A percentile compares a stretch with the other conserved stretches of the same genome.
Conservation (phyloP, 2,113 vertebrate genomes). For the Hippopotamus amphibius region DNA sequence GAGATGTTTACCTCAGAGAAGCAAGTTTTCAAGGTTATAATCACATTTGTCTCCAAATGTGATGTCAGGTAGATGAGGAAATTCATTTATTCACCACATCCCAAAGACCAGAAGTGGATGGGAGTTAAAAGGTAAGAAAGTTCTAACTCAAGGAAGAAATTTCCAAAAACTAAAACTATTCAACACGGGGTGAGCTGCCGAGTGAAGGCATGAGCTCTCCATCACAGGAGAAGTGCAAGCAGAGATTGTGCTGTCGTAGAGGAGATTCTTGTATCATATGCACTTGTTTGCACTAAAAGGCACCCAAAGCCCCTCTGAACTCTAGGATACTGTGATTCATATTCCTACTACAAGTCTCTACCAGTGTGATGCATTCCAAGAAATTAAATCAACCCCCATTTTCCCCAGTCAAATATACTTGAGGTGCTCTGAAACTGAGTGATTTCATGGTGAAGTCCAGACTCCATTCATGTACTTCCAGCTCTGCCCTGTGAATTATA, state of each 20-base stretch:
- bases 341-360: not conserved
- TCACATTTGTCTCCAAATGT: not conserved
- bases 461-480: not conserved
- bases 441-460: not conserved
- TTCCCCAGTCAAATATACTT: not conserved
- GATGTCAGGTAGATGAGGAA: not conserved
- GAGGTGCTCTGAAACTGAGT: not conserved
- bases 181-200: not conserved
- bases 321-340: not conserved
- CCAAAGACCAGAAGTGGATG: not conserved
- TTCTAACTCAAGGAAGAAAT: not conserved
- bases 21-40: not conserved
- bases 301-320: not conserved
- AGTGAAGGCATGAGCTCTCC: not conserved
- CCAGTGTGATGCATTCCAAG: not conserved
- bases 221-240: not conserved
- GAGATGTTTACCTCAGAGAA: not conserved
- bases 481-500: not conserved
- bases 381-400: not conserved
- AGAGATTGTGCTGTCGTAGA: not conserved
- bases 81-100: slow-evolving; percentile 4
- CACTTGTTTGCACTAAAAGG: not conserved
- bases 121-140: not conserved
- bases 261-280: not conserved
- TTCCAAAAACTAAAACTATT: not conserved